phyloP scores from a whole-genome alignment of 2,888 invertebrate genomes.

The Lutraria lutraria region DNA sequence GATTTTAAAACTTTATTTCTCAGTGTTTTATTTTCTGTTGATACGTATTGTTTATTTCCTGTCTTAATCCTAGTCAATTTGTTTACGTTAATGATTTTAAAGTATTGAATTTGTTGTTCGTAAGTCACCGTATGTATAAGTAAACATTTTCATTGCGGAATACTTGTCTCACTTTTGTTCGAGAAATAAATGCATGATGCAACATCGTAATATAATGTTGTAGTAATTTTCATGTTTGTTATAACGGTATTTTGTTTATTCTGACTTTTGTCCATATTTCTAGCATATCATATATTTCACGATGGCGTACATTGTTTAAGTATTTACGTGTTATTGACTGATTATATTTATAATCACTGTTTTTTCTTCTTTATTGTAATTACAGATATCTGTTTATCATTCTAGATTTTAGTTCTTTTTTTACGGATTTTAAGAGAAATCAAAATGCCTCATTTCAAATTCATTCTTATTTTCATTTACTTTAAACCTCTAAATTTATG shows the following conservation, averaged over 20 bases:
- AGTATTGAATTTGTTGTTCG: not conserved
- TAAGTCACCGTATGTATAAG: not conserved
- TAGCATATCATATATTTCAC: conserved; percentile 10
- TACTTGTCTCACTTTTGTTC: not conserved
- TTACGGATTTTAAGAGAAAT: not conserved
- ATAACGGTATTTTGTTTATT: not conserved
- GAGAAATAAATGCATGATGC: not conserved
- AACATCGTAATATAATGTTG: not conserved
- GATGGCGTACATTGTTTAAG: not conserved
- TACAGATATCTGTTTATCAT: not conserved
- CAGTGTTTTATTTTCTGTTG: not conserved
- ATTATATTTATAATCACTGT: not conserved
- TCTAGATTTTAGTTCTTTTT: not conserved
- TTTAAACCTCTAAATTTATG: too few relatives aligned
- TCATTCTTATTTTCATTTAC: too few relatives aligned
- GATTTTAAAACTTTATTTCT: not conserved
- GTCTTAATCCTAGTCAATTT: conserved; percentile 7
- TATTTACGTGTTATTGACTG: not conserved
- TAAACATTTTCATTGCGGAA: not conserved
- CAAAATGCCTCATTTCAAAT: not conserved
- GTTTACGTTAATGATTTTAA: not conserved
- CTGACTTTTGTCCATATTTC: not conserved
- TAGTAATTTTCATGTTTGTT: not conserved
- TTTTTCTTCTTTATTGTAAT: not conserved
- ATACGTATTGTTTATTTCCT: not conserved